A percentile compares a stretch with the other conserved stretches of the same genome.
Evolutionary conservation across 2,113 vertebrate genomes (phyloP).

Genomic region (human): GRCh38 chr13:76661501-76662000

Average conservation of each 20-base stretch:
- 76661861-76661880: conserved; percentile 1
- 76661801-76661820: conserved; percentile 25
- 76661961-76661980: conserved; percentile 50
- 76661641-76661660: not conserved
- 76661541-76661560: too few species aligned
- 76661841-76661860: conserved; percentile 64
- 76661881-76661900: conserved; percentile 53
- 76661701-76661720: conserved; percentile 23
- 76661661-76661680: not conserved
- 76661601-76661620: too few species aligned
- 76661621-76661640: not conserved
- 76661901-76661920: conserved; percentile 34
- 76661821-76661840: conserved; percentile 29
- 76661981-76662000: conserved; percentile 42
- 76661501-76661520: too few species aligned
- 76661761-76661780: not conserved
- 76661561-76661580: too few species aligned
- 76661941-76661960: conserved; percentile 53
- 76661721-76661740: not conserved
- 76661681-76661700: not conserved
- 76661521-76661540: too few species aligned
- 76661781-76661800: conserved; percentile 25
- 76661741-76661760: not conserved
- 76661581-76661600: too few species aligned
- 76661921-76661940: conserved; percentile 67